Evolutionary conservation across 1,140 invertebrate genomes (phyloP).

Genomic region (Gryllus bimaculatus): DNA sequence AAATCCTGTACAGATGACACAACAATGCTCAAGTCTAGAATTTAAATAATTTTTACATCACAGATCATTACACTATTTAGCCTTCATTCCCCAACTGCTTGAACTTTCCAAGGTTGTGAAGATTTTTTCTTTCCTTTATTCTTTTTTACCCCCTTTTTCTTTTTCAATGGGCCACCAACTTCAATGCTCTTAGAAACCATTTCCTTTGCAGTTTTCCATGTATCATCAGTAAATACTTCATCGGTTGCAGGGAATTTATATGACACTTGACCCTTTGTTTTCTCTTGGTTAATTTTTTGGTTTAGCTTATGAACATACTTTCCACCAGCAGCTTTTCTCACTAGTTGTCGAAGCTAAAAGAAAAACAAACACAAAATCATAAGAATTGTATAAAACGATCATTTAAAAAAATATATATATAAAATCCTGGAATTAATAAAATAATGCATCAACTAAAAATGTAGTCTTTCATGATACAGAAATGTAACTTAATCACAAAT

Average conservation of each 20-base stretch:
- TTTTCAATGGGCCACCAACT: not conserved
- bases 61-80: too few relatives aligned
- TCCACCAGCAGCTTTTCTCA: not conserved
- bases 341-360: not conserved
- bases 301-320: not conserved
- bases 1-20: too few relatives aligned
- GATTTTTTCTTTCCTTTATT: too few relatives aligned
- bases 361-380: not conserved
- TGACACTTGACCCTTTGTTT: not conserved
- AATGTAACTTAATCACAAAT: too few relatives aligned
- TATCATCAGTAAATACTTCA: not conserved
- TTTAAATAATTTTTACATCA: too few relatives aligned
- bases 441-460: too few relatives aligned
- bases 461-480: too few relatives aligned
- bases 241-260: not conserved
- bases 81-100: too few relatives aligned
- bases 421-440: not conserved
- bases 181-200: not conserved
- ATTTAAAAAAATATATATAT: not conserved
- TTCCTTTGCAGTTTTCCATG: not conserved
- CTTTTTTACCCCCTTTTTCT: not conserved
- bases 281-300: not conserved
- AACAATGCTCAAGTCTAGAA: too few relatives aligned
- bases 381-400: not conserved
- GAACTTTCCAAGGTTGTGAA: too few relatives aligned